Evolutionary conservation across 2,113 vertebrate genomes (phyloP).

Genomic region (Grantiella picta): DNA sequence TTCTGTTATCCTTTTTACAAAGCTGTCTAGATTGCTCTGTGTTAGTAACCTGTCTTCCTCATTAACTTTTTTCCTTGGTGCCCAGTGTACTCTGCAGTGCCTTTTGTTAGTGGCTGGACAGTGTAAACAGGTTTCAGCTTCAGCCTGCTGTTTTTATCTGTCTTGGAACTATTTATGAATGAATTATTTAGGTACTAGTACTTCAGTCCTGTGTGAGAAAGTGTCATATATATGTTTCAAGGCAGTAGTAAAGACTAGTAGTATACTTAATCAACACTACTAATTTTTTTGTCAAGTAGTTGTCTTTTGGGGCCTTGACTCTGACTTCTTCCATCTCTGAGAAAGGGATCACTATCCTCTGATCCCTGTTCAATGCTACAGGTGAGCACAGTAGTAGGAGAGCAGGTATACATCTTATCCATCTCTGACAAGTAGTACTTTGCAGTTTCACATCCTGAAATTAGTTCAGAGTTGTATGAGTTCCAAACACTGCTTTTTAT

Average conservation of each 20-base stretch:
- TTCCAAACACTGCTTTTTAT: background rate
- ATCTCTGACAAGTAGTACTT: background rate
- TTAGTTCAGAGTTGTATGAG: background rate
- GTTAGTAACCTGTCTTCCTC: background rate
- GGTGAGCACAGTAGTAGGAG: background rate
- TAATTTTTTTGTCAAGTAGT: background rate
- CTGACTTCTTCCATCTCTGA: background rate
- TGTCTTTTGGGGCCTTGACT: background rate
- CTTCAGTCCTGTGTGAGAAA: background rate
- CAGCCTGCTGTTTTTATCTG: background rate
- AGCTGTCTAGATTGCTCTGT: background rate
- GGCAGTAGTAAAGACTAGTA: background rate
- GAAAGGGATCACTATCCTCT: background rate
- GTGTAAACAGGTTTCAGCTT: background rate
- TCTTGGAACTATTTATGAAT: background rate
- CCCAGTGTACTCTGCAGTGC: background rate
- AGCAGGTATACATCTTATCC: fast-evolving
- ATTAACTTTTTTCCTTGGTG: background rate
- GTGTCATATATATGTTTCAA: background rate
- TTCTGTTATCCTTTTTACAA: background rate
- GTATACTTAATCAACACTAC: background rate
- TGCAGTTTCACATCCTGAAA: background rate
- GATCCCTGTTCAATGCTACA: background rate
- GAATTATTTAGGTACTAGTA: background rate
- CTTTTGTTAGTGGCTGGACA: background rate